Conservation (phyloP, 2,113 vertebrate genomes). For the Thunnus maccoyii region DNA sequence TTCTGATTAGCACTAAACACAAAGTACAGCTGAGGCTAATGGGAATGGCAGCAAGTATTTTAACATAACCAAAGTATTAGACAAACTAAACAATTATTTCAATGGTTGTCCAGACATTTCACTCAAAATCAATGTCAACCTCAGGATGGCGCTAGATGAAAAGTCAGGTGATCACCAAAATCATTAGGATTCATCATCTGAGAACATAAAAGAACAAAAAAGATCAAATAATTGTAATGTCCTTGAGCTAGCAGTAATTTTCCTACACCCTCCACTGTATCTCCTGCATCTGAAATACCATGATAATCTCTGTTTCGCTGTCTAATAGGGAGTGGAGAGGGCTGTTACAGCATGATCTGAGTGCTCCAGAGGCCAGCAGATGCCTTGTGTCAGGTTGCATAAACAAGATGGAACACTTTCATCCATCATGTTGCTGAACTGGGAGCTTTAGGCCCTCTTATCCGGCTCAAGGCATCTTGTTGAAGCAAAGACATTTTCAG, state of each 20-base stretch:
- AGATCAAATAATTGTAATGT: background rate
- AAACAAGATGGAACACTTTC: slow-evolving; percentile 81
- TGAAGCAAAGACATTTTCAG: slow-evolving; percentile 74
- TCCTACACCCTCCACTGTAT: slow-evolving; percentile 14
- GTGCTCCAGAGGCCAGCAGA: slow-evolving; percentile 74
- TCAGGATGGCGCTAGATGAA: too few species aligned
- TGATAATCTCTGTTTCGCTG: slow-evolving; percentile 48
- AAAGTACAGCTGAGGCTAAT: too few species aligned
- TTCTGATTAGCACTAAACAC: too few species aligned
- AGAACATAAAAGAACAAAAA: too few species aligned
- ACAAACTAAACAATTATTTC: too few species aligned
- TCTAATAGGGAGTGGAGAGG: slow-evolving; percentile 45
- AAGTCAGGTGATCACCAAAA: too few species aligned
- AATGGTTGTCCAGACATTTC: too few species aligned
- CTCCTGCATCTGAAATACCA: slow-evolving; percentile 32
- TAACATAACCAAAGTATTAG: too few species aligned
- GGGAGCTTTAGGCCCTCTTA: slow-evolving; percentile 64
- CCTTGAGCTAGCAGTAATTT: slow-evolving; percentile 19
- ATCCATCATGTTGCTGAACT: slow-evolving; percentile 80
- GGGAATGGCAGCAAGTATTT: too few species aligned
- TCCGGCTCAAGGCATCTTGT: slow-evolving; percentile 71
- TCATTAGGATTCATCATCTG: too few species aligned
- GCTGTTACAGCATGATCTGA: slow-evolving; percentile 54
- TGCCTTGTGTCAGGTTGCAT: slow-evolving; percentile 81
- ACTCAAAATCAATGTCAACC: too few species aligned